Conservation (phyloP, 2,113 vertebrate genomes). For the Malurus elegans region DNA sequence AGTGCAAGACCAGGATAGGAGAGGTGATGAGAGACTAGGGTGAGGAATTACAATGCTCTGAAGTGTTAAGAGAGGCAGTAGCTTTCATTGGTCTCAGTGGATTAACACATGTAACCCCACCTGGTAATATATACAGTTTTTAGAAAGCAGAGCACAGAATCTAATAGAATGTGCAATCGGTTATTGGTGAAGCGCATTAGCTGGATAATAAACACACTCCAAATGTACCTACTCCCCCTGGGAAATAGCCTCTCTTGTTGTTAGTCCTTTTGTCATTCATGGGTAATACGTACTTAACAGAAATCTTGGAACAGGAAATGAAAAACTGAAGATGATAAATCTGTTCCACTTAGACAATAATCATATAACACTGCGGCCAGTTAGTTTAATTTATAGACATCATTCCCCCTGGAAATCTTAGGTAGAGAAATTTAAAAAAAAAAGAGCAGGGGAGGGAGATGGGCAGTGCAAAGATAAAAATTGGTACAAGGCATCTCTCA, state of each 20-base stretch:
- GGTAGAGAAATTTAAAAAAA: not conserved
- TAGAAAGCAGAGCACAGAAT: slow-evolving; percentile 12
- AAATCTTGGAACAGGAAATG: slow-evolving; percentile 46
- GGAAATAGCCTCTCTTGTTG: slow-evolving; percentile 6
- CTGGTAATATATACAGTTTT: not conserved
- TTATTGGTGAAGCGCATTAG: not conserved
- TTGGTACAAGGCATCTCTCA: not conserved
- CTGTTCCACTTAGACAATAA: slow-evolving; percentile 34
- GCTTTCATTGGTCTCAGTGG: not conserved
- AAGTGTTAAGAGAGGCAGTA: not conserved
- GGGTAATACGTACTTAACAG: slow-evolving; percentile 43
- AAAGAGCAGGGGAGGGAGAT: not conserved
- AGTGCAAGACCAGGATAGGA: not conserved
- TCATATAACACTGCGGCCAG: slow-evolving; percentile 2
- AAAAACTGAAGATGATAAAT: slow-evolving; percentile 42
- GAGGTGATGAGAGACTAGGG: not conserved
- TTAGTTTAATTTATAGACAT: slow-evolving; percentile 44
- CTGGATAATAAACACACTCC: slow-evolving; percentile 36
- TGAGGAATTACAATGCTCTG: not conserved
- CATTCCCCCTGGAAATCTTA: slow-evolving; percentile 13
- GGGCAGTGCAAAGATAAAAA: not conserved
- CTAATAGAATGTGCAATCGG: not conserved
- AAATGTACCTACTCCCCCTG: not conserved
- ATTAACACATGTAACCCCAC: not conserved
- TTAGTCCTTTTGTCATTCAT: slow-evolving; percentile 37